Evolutionary conservation across 1,140 invertebrate species (phyloP), one percentile per base, ranked within the genome.

Genomic region (Aphis craccivora): DNA sequence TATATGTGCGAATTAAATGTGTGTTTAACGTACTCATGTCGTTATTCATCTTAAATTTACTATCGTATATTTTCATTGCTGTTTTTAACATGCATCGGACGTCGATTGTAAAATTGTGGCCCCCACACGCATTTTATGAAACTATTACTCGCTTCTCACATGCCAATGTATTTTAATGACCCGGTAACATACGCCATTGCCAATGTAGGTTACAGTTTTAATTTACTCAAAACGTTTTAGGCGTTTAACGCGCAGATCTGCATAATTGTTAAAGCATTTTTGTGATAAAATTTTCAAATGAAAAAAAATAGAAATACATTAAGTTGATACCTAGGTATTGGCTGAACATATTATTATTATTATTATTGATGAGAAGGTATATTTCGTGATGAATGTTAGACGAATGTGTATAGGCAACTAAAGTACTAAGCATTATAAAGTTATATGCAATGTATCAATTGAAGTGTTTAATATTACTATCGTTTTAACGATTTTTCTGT

Each of bases 21-120:
- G 11, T n/a, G 83, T 87, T 87, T 87, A 87, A 45, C 84, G 43
- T 18, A 14, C 43, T 30, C 30, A 1, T 45, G 40, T 18, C 30
- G 30, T 76, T 76, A 76, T 76, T 76, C 60, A 48, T 45, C 40
- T 87, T 87, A 87, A 87, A 87, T 87, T 87, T 87, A 20, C 11
- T 43, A 25, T 30, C 43, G 43, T 87, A n/a, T 45, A 87, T 87
- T 87, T 87, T 87, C 40, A 45, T 87, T 87, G 40, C 43, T 7
- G 43, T 45, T 87, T 87, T 76, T 48, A 45, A 45, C 84, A 87
- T 45, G 60, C 60, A 76, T 76, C 60, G 60, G 60, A 14, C 14
- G 84, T 87, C 40, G 35, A 87, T 87, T 87, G 30, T 87, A 87
- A 87, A 87, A 87, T 45, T 87, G 43, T 87, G 35, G 35, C 25